These are phyloP conservation scores for Melanocharis versteri DNA, from an alignment of 2,113 vertebrate species.

Conservation along the genomic window DNA sequence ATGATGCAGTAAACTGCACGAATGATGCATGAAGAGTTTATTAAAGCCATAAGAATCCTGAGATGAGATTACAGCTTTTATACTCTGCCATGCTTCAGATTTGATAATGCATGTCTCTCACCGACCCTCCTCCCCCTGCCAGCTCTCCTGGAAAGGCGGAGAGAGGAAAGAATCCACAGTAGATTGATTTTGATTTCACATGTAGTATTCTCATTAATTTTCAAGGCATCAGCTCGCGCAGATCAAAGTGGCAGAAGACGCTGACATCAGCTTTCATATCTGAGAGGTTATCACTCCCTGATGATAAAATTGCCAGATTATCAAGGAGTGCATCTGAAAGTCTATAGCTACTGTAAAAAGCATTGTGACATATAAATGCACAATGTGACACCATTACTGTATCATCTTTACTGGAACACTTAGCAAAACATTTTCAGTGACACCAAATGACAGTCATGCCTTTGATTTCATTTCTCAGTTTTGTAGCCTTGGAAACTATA, in stretches of 20 bases:
- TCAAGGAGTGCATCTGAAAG: constrained; percentile 56
- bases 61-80: constrained; percentile 63
- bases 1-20: constrained; percentile 61
- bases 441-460: constrained; percentile 2
- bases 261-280: constrained; percentile 67
- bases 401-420: constrained; percentile 49
- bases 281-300: constrained; percentile 26
- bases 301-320: constrained; percentile 47
- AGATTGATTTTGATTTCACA: constrained; percentile 70
- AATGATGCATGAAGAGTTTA: constrained; percentile 70
- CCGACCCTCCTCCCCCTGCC: not conserved
- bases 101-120: constrained; percentile 23
- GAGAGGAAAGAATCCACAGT: not conserved
- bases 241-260: constrained; percentile 53
- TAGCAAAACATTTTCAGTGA: constrained; percentile 47
- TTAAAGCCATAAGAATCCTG: constrained; percentile 69
- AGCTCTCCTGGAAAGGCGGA: not conserved
- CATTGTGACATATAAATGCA: constrained; percentile 39
- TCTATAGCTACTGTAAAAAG: constrained; percentile 44
- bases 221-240: constrained; percentile 50
- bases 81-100: constrained; percentile 18
- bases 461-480: constrained; percentile 14
- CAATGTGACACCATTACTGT: constrained; percentile 19
- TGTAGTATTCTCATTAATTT: constrained; percentile 67
- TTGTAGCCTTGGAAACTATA: not conserved